phyloP scores from a whole-genome alignment of 2,113 vertebrate species.

The Datnioides undecimradiatus region DNA sequence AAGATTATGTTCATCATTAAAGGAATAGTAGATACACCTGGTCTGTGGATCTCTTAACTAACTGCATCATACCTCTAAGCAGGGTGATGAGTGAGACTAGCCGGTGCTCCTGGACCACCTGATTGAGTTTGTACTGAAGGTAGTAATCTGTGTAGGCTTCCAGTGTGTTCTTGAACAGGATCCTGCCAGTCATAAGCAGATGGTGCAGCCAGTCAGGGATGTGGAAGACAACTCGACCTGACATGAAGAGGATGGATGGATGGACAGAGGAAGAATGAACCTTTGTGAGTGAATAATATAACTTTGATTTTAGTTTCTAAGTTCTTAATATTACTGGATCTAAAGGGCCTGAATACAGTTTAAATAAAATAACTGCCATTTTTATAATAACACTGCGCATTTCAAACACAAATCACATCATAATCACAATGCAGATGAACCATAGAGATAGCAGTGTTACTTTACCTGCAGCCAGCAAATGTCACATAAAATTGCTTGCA shows the following conservation, averaged over 20 bases:
- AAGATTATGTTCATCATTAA: not conserved
- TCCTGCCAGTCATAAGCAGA: constrained; percentile 93
- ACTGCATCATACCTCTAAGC: constrained; percentile 87
- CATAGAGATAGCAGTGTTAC: too few species aligned
- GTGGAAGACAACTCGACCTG: constrained; percentile 88
- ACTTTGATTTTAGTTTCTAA: too few species aligned
- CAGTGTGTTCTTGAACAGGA: constrained; percentile 95
- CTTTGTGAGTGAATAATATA: not conserved
- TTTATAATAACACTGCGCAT: too few species aligned
- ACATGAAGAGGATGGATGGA: constrained; percentile 3
- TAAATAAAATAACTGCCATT: too few species aligned
- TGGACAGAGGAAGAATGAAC: not conserved
- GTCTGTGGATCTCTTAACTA: not conserved
- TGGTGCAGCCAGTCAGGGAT: constrained; percentile 96
- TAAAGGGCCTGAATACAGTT: too few species aligned
- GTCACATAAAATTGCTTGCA: too few species aligned
- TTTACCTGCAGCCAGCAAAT: too few species aligned
- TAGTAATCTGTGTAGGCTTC: constrained; percentile 93
- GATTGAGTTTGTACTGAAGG: constrained; percentile 90
- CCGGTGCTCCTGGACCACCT: constrained; percentile 93
- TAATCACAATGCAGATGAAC: not conserved
- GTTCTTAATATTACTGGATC: too few species aligned
- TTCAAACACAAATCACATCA: not conserved
- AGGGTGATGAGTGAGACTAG: constrained; percentile 95
- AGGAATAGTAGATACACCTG: not conserved